Conservation (phyloP, 2,113 vertebrate species). For the Noturus placidus region DNA sequence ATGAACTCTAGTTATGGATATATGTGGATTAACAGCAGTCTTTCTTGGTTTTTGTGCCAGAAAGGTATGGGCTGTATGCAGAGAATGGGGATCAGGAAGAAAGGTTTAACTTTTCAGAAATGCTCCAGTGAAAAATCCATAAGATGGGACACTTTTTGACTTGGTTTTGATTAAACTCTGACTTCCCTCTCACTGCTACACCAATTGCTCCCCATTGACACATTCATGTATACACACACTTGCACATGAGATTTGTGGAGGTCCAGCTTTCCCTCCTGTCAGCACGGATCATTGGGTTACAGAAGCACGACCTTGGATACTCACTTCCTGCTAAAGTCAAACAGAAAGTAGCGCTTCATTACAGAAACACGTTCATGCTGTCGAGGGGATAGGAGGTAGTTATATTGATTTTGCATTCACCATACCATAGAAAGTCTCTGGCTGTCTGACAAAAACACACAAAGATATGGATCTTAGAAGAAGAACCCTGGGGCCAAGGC, state of each 20-base stretch:
- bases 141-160: background rate
- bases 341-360: conserved; percentile 44
- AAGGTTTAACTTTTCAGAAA: background rate
- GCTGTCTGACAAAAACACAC: conserved; percentile 7
- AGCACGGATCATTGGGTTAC: conserved; percentile 37
- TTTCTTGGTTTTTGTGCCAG: background rate
- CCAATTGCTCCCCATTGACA: conserved; percentile 38
- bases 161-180: background rate
- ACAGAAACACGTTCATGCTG: conserved; percentile 31
- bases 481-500: conserved; percentile 9
- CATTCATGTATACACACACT: conserved; percentile 40
- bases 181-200: conserved; percentile 7
- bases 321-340: conserved; percentile 33
- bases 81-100: background rate
- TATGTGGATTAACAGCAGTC: background rate
- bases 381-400: conserved; percentile 19
- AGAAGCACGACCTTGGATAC: conserved; percentile 35
- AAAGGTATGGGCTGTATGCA: background rate
- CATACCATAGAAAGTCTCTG: background rate
- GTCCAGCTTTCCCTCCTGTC: conserved; percentile 20
- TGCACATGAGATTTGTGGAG: conserved; percentile 21
- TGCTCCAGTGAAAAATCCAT: background rate
- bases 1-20: background rate
- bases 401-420: conserved; percentile 36
- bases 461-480: background rate